These are phyloP conservation scores for Melolontha melolontha DNA, from an alignment of 2,888 invertebrate genomes.

Conservation along the genomic window DNA sequence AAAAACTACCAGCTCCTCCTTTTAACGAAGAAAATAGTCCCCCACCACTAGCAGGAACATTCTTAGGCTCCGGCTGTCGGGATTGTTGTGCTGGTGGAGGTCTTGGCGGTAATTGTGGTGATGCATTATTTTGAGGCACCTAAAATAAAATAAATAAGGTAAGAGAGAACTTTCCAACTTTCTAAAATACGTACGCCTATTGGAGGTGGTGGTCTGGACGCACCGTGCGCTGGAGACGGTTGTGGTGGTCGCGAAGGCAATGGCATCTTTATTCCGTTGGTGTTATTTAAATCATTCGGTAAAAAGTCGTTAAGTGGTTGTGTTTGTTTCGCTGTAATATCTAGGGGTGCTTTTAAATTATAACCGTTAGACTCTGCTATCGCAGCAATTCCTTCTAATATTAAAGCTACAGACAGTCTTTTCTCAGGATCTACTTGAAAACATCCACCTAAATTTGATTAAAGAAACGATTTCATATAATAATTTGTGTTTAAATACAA, in stretches of 20 bases:
- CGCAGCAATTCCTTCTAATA: conserved; percentile 88
- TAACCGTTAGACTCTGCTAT: conserved; percentile 88
- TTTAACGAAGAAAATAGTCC: conserved; percentile 87
- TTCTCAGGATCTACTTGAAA: conserved; percentile 85
- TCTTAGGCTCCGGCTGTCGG: conserved; percentile 56
- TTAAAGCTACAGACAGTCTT: conserved; percentile 81
- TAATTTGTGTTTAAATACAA: too few relatives aligned
- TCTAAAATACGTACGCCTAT: conserved; percentile 36
- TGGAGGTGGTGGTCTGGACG: conserved; percentile 49
- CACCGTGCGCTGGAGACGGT: conserved; percentile 55
- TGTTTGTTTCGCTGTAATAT: conserved; percentile 66
- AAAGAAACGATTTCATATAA: conserved; percentile 26
- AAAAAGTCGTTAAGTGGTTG: conserved; percentile 52
- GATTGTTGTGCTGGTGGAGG: conserved; percentile 57
- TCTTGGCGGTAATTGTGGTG: conserved; percentile 61
- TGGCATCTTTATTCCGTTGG: conserved; percentile 53
- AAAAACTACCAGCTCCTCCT: conserved; percentile 92
- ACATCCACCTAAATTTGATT: conserved; percentile 75
- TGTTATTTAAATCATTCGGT: conserved; percentile 52
- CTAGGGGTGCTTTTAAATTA: conserved; percentile 83
- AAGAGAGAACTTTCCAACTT: neutral
- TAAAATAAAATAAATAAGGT: conserved; percentile 22
- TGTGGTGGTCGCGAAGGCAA: conserved; percentile 57
- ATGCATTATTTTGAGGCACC: conserved; percentile 35
- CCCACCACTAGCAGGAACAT: conserved; percentile 47